A percentile compares a stretch with the other conserved stretches of the same genome.
phyloP scores from a whole-genome alignment of 30 jellyfish, hydroid and myxozoan genomes.

The Hydractinia echinata region DNA sequence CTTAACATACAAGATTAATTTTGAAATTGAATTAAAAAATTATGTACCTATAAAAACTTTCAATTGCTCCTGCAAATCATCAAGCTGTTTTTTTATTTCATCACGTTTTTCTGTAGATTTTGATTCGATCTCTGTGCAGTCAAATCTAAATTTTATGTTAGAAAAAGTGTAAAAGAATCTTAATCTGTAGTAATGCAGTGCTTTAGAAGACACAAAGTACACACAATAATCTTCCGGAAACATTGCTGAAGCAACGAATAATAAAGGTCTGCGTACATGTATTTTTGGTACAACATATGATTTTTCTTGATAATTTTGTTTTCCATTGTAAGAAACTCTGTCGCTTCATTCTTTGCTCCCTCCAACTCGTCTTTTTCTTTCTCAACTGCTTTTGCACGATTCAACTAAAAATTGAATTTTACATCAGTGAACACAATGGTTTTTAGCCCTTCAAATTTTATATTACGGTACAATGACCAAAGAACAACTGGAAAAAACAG shows the following conservation, averaged over 20 bases:
- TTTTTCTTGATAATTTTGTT: constrained; percentile 66
- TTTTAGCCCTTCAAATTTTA: background rate
- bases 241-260: too few relatives aligned
- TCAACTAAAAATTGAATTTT: constrained; percentile 42
- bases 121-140: constrained; percentile 39
- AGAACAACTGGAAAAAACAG: background rate
- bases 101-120: constrained; percentile 46
- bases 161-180: background rate
- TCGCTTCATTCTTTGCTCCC: constrained; percentile 79
- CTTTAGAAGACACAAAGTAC: too few relatives aligned
- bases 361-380: constrained; percentile 92
- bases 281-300: constrained; percentile 60
- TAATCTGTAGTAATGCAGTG: too few relatives aligned
- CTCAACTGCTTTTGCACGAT: constrained; percentile 90
- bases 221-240: too few relatives aligned
- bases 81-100: constrained; percentile 46
- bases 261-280: constrained; percentile 35
- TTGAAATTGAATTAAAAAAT: background rate
- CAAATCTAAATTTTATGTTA: constrained; percentile 31
- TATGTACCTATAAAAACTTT: constrained; percentile 47
- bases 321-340: constrained; percentile 61
- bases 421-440: too few relatives aligned
- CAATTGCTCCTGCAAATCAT: constrained; percentile 42
- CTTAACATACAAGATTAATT: background rate
- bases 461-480: background rate